Conservation (phyloP, 2,888 invertebrate genomes). For the Xestia ashworthii region DNA sequence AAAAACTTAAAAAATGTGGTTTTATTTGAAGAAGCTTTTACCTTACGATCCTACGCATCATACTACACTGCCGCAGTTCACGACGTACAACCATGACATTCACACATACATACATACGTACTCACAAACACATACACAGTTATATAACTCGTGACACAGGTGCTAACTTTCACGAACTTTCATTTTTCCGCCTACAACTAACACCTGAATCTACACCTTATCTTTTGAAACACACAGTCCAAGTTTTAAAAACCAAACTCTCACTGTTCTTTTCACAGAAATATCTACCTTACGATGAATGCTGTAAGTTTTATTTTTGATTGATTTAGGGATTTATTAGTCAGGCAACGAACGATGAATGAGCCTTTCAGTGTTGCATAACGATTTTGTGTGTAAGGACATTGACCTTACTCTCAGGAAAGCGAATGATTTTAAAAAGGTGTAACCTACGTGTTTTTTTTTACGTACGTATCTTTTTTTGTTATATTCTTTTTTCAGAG, state of each 20-base stretch:
- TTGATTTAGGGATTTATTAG: background rate
- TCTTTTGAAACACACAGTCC: fast-evolving
- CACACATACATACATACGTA: conserved; percentile 48
- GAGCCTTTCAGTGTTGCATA: conserved; percentile 65
- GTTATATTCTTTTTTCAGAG: background rate
- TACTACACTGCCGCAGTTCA: conserved; percentile 11
- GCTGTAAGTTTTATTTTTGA: background rate
- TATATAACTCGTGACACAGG: conserved; percentile 69
- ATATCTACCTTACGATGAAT: fast-evolving
- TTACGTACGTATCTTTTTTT: background rate
- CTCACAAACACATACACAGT: conserved; percentile 60
- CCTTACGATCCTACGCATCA: conserved; percentile 21
- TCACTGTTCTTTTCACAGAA: conserved; percentile 3
- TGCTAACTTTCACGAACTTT: conserved; percentile 81
- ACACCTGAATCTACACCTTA: conserved; percentile 47
- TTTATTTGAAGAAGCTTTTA: background rate
- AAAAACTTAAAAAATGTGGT: background rate
- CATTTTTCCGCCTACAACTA: conserved; percentile 72
- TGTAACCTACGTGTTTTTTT: conserved; percentile 13
- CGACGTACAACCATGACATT: conserved; percentile 44
- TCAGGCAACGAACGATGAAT: conserved; percentile 59
- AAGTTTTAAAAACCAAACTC: conserved; percentile 5
- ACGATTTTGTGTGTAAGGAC: conserved; percentile 53
- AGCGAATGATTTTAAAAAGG: conserved; percentile 51
- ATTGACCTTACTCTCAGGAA: conserved; percentile 64